Base-by-base conservation (phyloP, 1,140 invertebrate species). In the Prorops nasuta region DNA sequence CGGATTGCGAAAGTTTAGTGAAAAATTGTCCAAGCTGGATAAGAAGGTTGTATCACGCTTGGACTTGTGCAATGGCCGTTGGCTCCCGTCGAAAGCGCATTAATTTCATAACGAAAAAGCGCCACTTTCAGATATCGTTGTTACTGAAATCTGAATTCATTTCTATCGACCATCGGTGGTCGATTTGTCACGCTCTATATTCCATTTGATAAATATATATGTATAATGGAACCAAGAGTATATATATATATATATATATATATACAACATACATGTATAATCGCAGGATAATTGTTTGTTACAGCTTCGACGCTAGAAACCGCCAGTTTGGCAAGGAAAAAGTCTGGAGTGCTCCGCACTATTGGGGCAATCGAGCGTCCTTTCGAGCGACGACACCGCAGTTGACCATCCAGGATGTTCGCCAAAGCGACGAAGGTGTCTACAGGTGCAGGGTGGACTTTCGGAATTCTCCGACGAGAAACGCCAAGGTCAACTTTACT, bases 391-490 rank as follows among this genome's bases (percentile, higher is more conserved):
- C 83, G 15, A 79, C 80, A 15, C 86, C 87, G 0, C 83, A 86
- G 46, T 77, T 92, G 40, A 80, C 86, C 46, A 82, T 92, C 20
- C 86, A 89, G 60, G 82, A 85, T 60, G 83, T 92, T 12, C 79
- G 82, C 22, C 78, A 86, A 24, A 79, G 80, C 9, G 90, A 94
- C 71, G 89, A 88, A 35, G 91, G 90, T 1, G 81, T 92, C 41
- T 94, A 92, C 71, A 80, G 90, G 43, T 94, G 92, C 76, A 79
- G 92, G 36, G 90, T 94, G 4, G 92, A 94, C 72, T 94, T 94
- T 74, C 84, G 84, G 35, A 90, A 92, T 69, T 91, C 90, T 0
- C 90, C 90, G 0, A 94, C 91, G 0, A 81, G 89, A 56, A 93
- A 93, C 70, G 79, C 87, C 41, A 88, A 89, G 76, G 85, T 94